Percentiles rank a stretch among this genome's conserved stretches.
phyloP scores from a whole-genome alignment of 2,797 vertebrate genomes.

The Poeciliopsis gracilis region DNA sequence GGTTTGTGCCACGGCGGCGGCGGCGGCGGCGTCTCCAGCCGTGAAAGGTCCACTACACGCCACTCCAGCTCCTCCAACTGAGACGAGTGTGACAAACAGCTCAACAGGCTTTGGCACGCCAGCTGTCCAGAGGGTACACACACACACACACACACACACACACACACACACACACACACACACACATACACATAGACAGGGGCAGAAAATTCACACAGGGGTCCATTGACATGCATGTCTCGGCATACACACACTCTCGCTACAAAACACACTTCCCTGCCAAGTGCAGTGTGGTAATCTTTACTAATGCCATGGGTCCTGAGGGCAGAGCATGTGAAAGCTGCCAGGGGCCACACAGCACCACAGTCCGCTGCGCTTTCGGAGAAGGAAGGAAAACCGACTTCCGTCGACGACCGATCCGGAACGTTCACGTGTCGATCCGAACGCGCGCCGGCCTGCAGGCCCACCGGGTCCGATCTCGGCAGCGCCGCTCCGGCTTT shows the following conservation, averaged over 20 bases:
- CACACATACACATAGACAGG: constrained; percentile 22
- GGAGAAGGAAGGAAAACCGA: constrained; percentile 32
- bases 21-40: constrained; percentile 48
- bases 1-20: constrained; percentile 30
- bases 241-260: constrained; percentile 24
- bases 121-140: constrained; percentile 70
- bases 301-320: constrained; percentile 71
- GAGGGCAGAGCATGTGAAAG: constrained; percentile 59
- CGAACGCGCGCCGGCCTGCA: too few species aligned
- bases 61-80: constrained; percentile 68
- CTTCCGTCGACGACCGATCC: too few species aligned
- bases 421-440: too few species aligned
- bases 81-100: constrained; percentile 77
- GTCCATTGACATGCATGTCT: constrained; percentile 31
- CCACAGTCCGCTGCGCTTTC: constrained; percentile 57
- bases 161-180: constrained; percentile 30
- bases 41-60: constrained; percentile 60
- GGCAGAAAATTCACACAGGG: constrained; percentile 15
- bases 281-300: constrained; percentile 74
- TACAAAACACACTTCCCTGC: constrained; percentile 52
- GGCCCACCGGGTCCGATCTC: too few species aligned
- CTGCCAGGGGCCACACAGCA: constrained; percentile 72
- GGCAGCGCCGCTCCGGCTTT: too few species aligned
- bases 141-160: constrained; percentile 38
- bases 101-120: constrained; percentile 77